Percentiles rank a stretch among this genome's conserved stretches.
These are phyloP conservation scores for Hormaphis cornu DNA, from an alignment of 1,140 invertebrate genomes.

Conservation along the genomic window DNA sequence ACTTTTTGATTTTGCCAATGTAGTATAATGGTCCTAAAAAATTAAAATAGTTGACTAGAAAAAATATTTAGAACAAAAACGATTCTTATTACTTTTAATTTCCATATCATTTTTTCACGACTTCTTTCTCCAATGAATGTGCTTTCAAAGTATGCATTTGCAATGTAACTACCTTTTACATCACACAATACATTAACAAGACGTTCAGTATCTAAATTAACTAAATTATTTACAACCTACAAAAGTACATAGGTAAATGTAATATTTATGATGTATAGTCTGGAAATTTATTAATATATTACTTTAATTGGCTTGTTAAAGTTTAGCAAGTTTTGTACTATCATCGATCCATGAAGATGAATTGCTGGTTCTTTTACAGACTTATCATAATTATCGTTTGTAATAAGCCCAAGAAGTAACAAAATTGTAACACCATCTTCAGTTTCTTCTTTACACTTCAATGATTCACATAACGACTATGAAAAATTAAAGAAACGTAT, in stretches of 20 bases:
- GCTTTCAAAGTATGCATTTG: slow-evolving; percentile 32
- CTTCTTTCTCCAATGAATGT: slow-evolving; percentile 31
- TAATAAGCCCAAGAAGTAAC: slow-evolving; percentile 12
- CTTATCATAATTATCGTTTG: not conserved
- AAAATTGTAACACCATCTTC: slow-evolving; percentile 1
- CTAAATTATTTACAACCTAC: slow-evolving; percentile 8
- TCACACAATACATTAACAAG: slow-evolving; percentile 14
- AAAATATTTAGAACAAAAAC: not conserved
- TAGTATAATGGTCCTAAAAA: slow-evolving; percentile 9
- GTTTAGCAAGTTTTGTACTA: slow-evolving; percentile 34
- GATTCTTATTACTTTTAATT: slow-evolving; percentile 21
- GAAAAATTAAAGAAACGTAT: too few species aligned
- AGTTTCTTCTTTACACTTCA: slow-evolving; percentile 27
- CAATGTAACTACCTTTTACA: slow-evolving; percentile 27
- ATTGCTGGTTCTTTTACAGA: not conserved
- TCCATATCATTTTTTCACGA: slow-evolving; percentile 28
- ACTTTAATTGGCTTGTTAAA: slow-evolving; percentile 35
- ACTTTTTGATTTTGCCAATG: slow-evolving; percentile 16
- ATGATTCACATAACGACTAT: not conserved
- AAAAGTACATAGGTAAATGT: slow-evolving; percentile 11
- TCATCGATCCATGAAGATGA: slow-evolving; percentile 32
- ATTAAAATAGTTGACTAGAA: not conserved
- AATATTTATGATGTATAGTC: too few species aligned
- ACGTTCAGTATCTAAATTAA: slow-evolving; percentile 6
- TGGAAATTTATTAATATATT: not conserved